phyloP scores from a whole-genome alignment of 2,113 vertebrate species.

The Gobio gobio region DNA sequence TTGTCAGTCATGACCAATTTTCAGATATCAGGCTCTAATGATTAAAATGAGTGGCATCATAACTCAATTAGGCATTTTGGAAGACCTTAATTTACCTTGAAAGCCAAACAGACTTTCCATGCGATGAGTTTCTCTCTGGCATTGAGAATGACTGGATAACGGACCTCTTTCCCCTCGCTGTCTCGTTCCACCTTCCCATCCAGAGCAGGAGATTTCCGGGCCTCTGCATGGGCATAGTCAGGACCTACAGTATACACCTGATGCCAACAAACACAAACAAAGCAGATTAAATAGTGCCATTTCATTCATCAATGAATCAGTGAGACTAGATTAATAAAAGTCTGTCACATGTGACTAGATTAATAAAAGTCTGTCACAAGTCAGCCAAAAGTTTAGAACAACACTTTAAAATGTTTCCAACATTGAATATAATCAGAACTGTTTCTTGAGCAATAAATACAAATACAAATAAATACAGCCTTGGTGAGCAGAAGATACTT shows the following conservation, averaged over 20 bases:
- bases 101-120: constrained; percentile 92
- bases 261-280: constrained; percentile 35
- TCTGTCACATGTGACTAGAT: background rate
- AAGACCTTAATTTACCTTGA: constrained; percentile 78
- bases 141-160: constrained; percentile 90
- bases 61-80: background rate
- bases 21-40: background rate
- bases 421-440: too few species aligned
- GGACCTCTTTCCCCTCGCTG: constrained; percentile 91
- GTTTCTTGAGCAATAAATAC: too few species aligned
- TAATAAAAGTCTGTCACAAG: background rate
- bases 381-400: too few species aligned
- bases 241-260: constrained; percentile 92
- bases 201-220: constrained; percentile 88
- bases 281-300: background rate
- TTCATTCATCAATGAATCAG: background rate
- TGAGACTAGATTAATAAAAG: background rate
- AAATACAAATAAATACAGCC: too few species aligned
- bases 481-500: too few species aligned
- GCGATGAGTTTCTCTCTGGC: constrained; percentile 90
- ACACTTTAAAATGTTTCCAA: too few species aligned
- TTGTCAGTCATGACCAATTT: background rate
- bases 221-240: constrained; percentile 91
- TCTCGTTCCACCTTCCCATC: constrained; percentile 91
- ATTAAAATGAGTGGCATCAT: background rate